Percentiles rank a stretch among this genome's conserved stretches.
phyloP scores from a whole-genome alignment of 2,797 vertebrate genomes.

The Myioborus melanocephalus region DNA sequence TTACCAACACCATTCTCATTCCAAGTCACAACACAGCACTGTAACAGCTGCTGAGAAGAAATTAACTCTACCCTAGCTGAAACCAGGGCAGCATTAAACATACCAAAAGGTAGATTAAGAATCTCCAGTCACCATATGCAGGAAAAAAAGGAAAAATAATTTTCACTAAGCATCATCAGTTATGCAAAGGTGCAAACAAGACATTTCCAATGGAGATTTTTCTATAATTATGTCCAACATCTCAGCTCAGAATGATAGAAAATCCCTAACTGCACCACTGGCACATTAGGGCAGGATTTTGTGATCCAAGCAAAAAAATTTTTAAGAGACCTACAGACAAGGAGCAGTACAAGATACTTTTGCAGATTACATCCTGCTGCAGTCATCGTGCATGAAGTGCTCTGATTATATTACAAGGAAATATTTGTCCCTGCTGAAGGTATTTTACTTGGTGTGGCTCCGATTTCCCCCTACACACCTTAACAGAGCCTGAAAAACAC shows the following conservation, averaged over 20 bases:
- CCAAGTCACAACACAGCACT: not conserved
- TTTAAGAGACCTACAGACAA: not conserved
- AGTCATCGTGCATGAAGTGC: not conserved
- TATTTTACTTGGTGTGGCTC: not conserved
- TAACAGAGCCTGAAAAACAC: not conserved
- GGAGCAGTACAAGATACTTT: not conserved
- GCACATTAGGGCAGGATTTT: not conserved
- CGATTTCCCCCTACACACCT: not conserved
- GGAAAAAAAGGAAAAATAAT: not conserved
- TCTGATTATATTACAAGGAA: not conserved
- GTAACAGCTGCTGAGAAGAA: not conserved
- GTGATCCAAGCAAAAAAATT: not conserved
- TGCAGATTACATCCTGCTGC: not conserved
- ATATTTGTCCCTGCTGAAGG: not conserved
- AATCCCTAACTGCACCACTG: not conserved
- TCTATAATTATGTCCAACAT: not conserved
- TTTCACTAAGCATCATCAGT: not conserved
- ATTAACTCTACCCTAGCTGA: not conserved
- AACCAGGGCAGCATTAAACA: not conserved
- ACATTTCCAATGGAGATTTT: not conserved
- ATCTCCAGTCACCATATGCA: not conserved
- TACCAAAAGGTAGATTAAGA: not conserved
- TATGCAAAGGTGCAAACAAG: not conserved
- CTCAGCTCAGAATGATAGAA: not conserved
- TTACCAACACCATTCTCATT: not conserved